Conservation (phyloP, 2,113 vertebrate species). For the Sprattus sprattus region DNA sequence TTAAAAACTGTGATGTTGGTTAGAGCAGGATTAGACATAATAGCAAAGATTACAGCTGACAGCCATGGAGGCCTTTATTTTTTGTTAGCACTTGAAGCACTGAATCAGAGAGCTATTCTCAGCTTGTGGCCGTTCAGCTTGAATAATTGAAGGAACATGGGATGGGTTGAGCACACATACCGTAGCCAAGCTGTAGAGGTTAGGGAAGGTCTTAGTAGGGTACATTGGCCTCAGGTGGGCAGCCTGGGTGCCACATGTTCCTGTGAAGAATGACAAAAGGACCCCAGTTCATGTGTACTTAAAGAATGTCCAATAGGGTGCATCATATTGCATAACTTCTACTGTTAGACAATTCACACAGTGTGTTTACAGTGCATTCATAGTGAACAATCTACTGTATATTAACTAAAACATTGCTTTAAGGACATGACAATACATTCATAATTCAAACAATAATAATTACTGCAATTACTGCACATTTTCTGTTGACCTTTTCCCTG, state of each 20-base stretch:
- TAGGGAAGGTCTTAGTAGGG: conserved; percentile 96
- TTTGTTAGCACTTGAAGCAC: background rate
- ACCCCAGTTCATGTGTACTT: background rate
- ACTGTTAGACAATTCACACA: background rate
- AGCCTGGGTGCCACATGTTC: conserved; percentile 86
- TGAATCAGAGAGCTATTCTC: background rate
- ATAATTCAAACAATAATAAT: background rate
- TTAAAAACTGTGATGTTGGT: background rate
- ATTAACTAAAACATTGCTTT: background rate
- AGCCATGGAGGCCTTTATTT: background rate
- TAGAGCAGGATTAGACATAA: background rate
- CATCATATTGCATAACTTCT: background rate
- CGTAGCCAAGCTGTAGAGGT: conserved; percentile 93
- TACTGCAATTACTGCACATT: background rate
- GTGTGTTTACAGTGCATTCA: background rate
- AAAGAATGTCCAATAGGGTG: too few relatives aligned
- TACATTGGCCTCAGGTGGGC: conserved; percentile 95
- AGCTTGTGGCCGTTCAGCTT: background rate
- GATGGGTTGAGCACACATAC: conserved; percentile 64
- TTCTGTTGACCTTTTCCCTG: background rate
- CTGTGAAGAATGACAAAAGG: conserved; percentile 61
- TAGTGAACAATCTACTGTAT: background rate
- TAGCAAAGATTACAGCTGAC: background rate
- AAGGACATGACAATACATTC: background rate
- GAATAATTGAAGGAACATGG: background rate